Evolutionary conservation across 2,113 vertebrate genomes (phyloP).

Genomic region (Anoura caudifer): DNA sequence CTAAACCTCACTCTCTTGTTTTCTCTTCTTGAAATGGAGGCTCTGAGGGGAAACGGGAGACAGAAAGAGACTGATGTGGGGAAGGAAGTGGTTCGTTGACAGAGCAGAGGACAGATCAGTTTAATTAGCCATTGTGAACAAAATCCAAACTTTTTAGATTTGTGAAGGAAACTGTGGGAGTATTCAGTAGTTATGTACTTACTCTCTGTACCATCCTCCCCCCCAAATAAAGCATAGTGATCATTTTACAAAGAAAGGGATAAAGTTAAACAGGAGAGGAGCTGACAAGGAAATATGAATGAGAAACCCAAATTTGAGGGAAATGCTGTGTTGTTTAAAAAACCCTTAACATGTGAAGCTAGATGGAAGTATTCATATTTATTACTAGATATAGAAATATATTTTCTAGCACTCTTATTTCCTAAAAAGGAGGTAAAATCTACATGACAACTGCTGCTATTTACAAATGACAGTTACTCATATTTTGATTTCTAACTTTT

Average conservation of each 20-base stretch:
- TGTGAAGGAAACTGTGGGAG: neutral
- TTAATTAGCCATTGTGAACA: neutral
- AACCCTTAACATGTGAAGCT: neutral
- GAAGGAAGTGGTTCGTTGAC: neutral
- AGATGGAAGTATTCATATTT: conserved; percentile 17
- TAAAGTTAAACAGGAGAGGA: neutral
- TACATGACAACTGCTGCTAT: neutral
- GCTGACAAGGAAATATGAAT: neutral
- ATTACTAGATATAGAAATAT: conserved; percentile 31
- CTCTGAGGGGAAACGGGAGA: neutral
- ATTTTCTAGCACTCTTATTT: conserved; percentile 31
- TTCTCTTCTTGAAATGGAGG: neutral
- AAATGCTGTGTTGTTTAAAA: neutral
- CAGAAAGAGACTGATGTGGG: neutral
- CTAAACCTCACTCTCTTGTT: neutral
- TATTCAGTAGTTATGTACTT: neutral
- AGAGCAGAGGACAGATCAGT: neutral
- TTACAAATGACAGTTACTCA: conserved; percentile 12
- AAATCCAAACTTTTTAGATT: neutral
- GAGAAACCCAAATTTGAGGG: neutral
- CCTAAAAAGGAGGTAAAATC: conserved; percentile 60
- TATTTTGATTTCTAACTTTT: conserved; percentile 40
- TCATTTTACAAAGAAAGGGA: neutral
- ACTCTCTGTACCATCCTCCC: neutral
- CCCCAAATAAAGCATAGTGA: neutral